Percentiles rank a stretch among this genome's conserved stretches.
Conservation (phyloP, 2,113 vertebrate genomes). For the Peucedramus taeniatus region DNA sequence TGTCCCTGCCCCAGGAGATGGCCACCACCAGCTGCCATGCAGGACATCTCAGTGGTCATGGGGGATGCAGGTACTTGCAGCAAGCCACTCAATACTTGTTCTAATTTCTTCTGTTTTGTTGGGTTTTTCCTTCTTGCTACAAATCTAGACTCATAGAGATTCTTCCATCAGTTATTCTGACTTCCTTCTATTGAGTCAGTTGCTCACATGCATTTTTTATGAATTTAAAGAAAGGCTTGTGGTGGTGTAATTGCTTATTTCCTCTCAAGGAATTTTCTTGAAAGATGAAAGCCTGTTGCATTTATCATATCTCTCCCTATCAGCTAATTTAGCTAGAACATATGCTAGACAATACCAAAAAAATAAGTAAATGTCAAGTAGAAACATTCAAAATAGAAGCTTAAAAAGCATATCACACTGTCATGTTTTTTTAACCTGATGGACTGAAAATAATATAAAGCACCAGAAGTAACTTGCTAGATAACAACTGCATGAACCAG, state of each 20-base stretch:
- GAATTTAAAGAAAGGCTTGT: not conserved
- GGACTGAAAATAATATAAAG: not conserved
- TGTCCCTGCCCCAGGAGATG: not conserved
- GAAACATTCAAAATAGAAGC: not conserved
- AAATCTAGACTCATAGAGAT: not conserved
- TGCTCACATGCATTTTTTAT: slow-evolving; percentile 1
- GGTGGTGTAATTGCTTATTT: slow-evolving; percentile 1
- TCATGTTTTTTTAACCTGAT: not conserved
- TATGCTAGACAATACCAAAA: not conserved
- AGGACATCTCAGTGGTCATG: not conserved
- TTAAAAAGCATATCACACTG: not conserved
- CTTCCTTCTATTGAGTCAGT: not conserved
- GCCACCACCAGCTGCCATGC: not conserved
- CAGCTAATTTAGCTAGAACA: slow-evolving; percentile 14
- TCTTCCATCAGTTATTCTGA: not conserved
- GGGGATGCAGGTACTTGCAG: not conserved
- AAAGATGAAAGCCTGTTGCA: slow-evolving; percentile 1
- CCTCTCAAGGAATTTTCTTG: not conserved
- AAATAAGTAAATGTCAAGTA: not conserved
- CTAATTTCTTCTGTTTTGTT: not conserved
- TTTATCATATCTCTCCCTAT: not conserved
- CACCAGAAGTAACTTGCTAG: not conserved
- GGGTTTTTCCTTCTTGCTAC: not conserved
- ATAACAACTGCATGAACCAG: not conserved
- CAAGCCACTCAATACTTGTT: not conserved